Base-by-base conservation (phyloP, 2,888 invertebrate species). In the Antitype chi region DNA sequence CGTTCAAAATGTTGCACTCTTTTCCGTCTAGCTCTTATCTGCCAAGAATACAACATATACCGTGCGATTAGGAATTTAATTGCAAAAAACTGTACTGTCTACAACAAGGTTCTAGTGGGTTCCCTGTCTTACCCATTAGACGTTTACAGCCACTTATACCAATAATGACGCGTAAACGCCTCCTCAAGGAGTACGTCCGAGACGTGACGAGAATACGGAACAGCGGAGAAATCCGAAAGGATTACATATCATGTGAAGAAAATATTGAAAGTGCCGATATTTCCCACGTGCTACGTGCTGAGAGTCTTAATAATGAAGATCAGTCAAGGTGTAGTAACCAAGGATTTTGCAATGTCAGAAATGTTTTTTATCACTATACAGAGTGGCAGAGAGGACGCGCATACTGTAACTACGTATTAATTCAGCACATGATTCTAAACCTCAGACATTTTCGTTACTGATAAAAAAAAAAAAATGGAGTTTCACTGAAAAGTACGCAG, bases 221-320 rank as follows among this genome's bases (percentile, higher is more conserved):
- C 11, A 43, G 3, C 23, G 9, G 32, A 52, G 49, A 70, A 79
- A 80, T 78, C 82, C 84, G 28, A 77, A 71, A 77, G 81, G 78
- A 77, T 88, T 86, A 80, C 82, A 79, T 76, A 81, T 84, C 83
- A 79, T 86, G 66, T 60, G 76, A 62, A 84, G 72, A 80, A 84
- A 87, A 89, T 88, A 83, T 89, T 82, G 77, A 80, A 87, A 82
- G 53, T 82, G 74, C 67, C 73, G 66, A 85, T 79, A 88, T 81
- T 88, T 78, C 75, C 73, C 74, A 64, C 70, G 52, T 66, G 1
- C n/a, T 64, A 79, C 78, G 84, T 78, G 84, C 23, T 28, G 47
- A 15, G 62, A 72, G 67, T 81, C 17, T 43, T 66, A 66, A 77
- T 74, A 28, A 67, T 67, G 55, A 47, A 52, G 49, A 62, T 43